These are phyloP conservation scores for Xylota sylvarum DNA, from an alignment of 2,888 invertebrate genomes.

Conservation along the genomic window DNA sequence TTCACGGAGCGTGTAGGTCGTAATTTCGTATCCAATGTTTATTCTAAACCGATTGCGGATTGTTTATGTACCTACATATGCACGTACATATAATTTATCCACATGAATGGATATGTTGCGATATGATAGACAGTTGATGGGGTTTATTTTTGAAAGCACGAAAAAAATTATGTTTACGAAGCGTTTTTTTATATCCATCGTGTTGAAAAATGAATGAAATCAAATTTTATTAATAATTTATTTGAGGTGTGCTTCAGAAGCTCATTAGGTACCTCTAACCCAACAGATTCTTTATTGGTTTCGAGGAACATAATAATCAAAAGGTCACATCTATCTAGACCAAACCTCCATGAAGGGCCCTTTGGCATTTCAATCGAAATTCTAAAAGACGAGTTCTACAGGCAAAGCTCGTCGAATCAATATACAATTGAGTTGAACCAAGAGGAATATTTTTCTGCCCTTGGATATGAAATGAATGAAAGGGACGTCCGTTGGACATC, in stretches of 20 bases:
- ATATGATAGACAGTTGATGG: background rate
- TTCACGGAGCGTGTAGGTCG: conserved; percentile 20
- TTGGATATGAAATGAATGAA: no score
- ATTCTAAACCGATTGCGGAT: conserved; percentile 19
- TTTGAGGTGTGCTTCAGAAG: background rate
- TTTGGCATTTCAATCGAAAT: no score
- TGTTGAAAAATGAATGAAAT: background rate
- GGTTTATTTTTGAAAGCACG: background rate
- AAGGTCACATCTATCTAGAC: no score
- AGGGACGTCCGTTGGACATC: background rate
- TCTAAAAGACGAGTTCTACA: no score
- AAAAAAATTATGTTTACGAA: background rate
- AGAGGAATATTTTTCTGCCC: no score
- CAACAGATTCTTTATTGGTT: no score
- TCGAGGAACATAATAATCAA: no score
- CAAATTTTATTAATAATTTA: background rate
- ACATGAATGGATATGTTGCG: background rate
- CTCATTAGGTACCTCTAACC: no score
- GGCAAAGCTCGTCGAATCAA: no score
- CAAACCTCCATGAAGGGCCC: no score
- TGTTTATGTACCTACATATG: conserved; percentile 19
- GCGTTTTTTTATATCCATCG: background rate
- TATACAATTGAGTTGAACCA: no score
- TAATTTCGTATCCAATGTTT: conserved; percentile 24
- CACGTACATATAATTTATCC: background rate